Evolutionary conservation across 2,113 vertebrate species (phyloP).

Genomic region (Leptocoma aspasia): DNA sequence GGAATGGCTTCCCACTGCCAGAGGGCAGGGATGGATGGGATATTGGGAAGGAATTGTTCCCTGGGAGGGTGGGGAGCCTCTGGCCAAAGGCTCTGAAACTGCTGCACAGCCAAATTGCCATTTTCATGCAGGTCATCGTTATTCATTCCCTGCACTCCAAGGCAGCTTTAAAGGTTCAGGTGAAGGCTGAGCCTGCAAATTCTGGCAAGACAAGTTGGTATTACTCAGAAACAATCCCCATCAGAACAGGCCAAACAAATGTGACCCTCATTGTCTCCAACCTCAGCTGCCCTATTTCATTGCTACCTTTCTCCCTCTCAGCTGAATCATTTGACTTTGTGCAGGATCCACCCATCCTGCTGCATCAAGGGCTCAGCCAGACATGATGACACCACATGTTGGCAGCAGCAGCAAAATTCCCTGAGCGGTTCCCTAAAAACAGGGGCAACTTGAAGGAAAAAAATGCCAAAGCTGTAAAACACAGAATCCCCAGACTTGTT

Average conservation of each 20-base stretch:
- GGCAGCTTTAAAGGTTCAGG: neutral
- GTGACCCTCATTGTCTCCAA: neutral
- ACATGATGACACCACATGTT: accelerated
- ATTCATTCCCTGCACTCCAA: neutral
- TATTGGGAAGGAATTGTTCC: neutral
- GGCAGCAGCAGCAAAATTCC: neutral
- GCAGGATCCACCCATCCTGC: neutral
- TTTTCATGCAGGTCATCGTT: neutral
- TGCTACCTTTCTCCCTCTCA: neutral
- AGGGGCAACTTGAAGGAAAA: neutral
- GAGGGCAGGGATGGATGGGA: neutral
- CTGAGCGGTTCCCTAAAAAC: neutral
- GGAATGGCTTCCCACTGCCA: neutral
- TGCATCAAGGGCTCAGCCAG: neutral
- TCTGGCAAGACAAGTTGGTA: neutral
- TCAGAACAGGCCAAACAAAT: neutral
- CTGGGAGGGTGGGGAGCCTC: neutral
- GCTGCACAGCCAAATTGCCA: neutral
- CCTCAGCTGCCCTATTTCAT: neutral
- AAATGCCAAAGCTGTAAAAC: neutral
- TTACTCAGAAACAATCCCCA: neutral
- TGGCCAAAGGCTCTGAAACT: neutral
- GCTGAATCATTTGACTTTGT: neutral
- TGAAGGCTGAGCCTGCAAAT: conserved; percentile 32
- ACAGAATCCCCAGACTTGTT: accelerated